phyloP scores from a whole-genome alignment of 2,113 vertebrate genomes.

The Cryptoleucopteryx plumbea region DNA sequence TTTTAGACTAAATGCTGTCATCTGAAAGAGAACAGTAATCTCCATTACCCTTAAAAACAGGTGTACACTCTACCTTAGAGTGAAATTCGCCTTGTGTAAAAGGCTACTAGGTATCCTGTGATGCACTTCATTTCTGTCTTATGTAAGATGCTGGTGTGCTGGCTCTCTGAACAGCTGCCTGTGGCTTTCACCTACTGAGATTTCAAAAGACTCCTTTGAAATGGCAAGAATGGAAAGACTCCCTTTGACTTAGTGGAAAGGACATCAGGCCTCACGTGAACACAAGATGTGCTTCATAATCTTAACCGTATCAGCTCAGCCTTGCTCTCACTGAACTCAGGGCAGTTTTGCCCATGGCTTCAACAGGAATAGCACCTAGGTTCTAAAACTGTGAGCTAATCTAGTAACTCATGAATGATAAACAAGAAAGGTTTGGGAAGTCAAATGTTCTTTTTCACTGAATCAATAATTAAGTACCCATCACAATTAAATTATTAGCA shows the following conservation, averaged over 20 bases:
- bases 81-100: background rate
- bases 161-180: background rate
- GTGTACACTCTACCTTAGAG: background rate
- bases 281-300: background rate
- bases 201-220: background rate
- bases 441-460: background rate
- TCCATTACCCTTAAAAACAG: background rate
- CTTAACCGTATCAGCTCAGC: background rate
- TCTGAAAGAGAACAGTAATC: background rate
- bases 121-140: background rate
- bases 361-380: background rate
- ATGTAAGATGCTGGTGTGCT: background rate
- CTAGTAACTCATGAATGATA: background rate
- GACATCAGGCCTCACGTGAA: background rate
- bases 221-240: constrained; percentile 15
- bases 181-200: background rate
- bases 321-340: background rate
- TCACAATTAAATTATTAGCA: background rate
- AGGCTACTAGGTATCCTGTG: background rate
- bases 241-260: background rate
- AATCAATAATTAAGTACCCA: constrained; percentile 1
- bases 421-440: background rate
- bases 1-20: background rate
- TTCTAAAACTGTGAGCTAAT: background rate
- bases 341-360: background rate